phyloP scores from a whole-genome alignment of 2,113 vertebrate species.

The Caranx ignobilis region DNA sequence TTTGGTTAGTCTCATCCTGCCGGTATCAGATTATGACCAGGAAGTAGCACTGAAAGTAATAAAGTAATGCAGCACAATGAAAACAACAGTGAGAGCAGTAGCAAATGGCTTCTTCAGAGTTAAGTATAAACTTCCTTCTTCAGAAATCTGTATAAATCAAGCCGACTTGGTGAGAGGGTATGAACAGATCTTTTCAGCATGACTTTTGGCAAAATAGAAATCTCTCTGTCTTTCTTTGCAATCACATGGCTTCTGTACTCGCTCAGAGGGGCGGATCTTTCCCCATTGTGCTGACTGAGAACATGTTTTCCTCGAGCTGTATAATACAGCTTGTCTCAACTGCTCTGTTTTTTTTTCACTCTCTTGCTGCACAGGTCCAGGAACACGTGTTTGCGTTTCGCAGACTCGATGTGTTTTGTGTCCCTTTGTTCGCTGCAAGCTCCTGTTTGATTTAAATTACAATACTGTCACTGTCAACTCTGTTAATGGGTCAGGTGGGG shows the following conservation, averaged over 20 bases:
- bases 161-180: not conserved
- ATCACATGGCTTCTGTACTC: slow-evolving; percentile 65
- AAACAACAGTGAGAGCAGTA: not conserved
- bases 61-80: not conserved
- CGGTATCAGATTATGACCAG: not conserved
- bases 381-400: slow-evolving; percentile 59
- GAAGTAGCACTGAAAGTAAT: not conserved
- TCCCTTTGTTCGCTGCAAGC: slow-evolving; percentile 7
- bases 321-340: slow-evolving; percentile 31
- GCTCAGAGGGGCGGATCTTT: slow-evolving; percentile 69
- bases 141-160: not conserved
- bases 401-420: slow-evolving; percentile 13
- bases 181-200: not conserved
- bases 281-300: slow-evolving; percentile 71
- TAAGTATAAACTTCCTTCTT: not conserved
- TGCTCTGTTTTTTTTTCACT: not conserved
- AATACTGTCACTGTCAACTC: slow-evolving; percentile 14
- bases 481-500: slow-evolving; percentile 6
- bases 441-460: slow-evolving; percentile 24
- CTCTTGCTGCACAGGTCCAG: slow-evolving; percentile 30
- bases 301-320: slow-evolving; percentile 72
- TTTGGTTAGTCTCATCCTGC: not conserved
- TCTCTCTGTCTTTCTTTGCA: slow-evolving; percentile 37
- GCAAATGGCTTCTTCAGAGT: not conserved
- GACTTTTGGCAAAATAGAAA: slow-evolving; percentile 14